Evolutionary conservation across 2,797 vertebrate species (phyloP), one percentile per base, ranked within the genome.

Genomic region (Oreortyx pictus): DNA sequence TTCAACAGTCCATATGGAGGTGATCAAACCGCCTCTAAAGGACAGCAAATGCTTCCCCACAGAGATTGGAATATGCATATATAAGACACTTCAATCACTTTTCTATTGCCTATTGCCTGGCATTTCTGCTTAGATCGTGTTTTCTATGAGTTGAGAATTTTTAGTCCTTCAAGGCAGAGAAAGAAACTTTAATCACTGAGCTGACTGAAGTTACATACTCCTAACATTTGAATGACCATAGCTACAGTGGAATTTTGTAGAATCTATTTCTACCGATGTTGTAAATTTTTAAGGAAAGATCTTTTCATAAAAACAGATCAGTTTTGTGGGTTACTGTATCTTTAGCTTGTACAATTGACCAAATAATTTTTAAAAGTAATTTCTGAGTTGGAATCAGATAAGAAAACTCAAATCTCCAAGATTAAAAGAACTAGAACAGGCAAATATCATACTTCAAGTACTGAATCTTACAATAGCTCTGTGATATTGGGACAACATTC

Each of bases 1-100:
- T 85, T 88, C 79, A 92, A 25, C 54, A 94, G 76, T 93, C 86
- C 70, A 92, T 88, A 85, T 94, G 84, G 91, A 94, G 71, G 75
- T 94, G 94, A 90, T 87, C 59, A 80, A 82, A 54, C n/a, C 85
- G 70, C 35, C 87, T 88, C 70, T 70, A 90, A 95, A 92, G 89
- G 88, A 77, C 74, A 86, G 81, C 64, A 74, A 94, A 95, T 66
- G 59, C 62, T 76, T 94, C 70, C 70, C 79, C 65, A 88, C 41
- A 52, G 72, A 82, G 67, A 59, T 14, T 75, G 12, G 56, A 81
- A 90, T 62, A 86, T 46, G 41, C 54, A 84, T 76, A 73, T 65
- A 50, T 93, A 78, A 67, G 73, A 64, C 39, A 93, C 23, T 88
- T 79, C 83, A 89, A 60, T 71, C 68, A 56, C 39, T 87, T 73